Evolutionary conservation across 2,113 vertebrate genomes (phyloP).

Genomic region (Hypanus sabinus): DNA sequence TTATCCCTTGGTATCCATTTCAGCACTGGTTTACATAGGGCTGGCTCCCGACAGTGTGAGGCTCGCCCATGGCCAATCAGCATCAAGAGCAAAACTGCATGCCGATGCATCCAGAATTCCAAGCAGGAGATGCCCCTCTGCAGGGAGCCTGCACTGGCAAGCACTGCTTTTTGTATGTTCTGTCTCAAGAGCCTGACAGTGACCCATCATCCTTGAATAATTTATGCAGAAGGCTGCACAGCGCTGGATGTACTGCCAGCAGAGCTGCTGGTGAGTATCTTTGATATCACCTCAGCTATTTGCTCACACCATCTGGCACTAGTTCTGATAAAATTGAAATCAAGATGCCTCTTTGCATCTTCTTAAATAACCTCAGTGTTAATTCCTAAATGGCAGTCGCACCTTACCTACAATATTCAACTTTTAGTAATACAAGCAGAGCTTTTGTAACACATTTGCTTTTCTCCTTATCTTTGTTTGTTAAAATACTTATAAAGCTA

Average conservation of each 20-base stretch:
- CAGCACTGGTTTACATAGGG: not conserved
- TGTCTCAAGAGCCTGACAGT: not conserved
- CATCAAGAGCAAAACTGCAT: not conserved
- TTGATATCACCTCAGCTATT: not conserved
- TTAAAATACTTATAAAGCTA: not conserved
- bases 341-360: not conserved
- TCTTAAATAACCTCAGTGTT: not conserved
- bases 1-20: not conserved
- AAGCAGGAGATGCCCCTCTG: not conserved
- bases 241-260: not conserved
- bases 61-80: not conserved
- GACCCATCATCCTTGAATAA: constrained; percentile 21
- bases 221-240: not conserved
- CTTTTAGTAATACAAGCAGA: not conserved
- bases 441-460: not conserved
- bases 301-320: constrained; percentile 30
- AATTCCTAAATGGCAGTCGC: not conserved
- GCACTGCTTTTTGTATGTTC: not conserved
- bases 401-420: not conserved
- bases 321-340: not conserved
- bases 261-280: not conserved
- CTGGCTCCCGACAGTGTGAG: not conserved
- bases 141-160: not conserved
- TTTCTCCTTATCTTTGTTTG: not conserved
- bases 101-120: not conserved